These are phyloP conservation scores for Enhydra lutris DNA, from an alignment of 2,113 vertebrate species.

Conservation along the genomic window DNA sequence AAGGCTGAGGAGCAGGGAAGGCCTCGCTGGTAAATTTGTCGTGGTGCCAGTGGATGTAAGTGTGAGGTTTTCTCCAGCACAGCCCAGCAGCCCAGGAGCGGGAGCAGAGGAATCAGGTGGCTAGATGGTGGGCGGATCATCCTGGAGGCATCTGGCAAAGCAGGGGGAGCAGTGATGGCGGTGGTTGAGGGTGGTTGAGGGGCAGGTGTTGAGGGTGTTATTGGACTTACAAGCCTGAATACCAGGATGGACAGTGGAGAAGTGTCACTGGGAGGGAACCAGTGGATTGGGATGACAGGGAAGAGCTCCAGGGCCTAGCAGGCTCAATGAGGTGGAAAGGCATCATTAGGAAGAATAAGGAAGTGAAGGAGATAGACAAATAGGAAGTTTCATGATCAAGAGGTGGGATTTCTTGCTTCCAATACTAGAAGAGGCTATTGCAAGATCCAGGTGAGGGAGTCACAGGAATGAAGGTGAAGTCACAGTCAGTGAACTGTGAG, in stretches of 20 bases:
- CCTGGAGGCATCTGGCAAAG: neutral
- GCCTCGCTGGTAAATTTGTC: slow-evolving; percentile 32
- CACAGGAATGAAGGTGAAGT: neutral
- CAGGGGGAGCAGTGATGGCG: neutral
- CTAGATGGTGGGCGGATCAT: neutral
- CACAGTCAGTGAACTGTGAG: neutral
- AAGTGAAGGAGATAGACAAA: neutral
- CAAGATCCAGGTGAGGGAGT: neutral
- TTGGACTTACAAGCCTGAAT: neutral
- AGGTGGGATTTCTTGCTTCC: neutral
- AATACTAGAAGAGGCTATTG: neutral
- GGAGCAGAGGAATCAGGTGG: neutral
- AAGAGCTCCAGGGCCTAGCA: neutral
- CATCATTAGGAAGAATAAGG: neutral
- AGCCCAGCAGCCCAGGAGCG: neutral
- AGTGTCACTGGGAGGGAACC: neutral
- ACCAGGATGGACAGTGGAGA: neutral
- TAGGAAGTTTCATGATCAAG: neutral
- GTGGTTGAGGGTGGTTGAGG: too few species aligned
- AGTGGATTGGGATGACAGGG: too few species aligned
- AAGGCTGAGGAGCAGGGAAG: neutral
- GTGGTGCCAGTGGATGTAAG: neutral
- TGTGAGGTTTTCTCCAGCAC: neutral
- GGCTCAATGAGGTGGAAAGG: neutral
- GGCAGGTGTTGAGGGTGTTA: accelerated